Evolutionary conservation across 2,888 invertebrate species (phyloP), one percentile per base, ranked within the genome.

Genomic region (Phyllotreta cruciferae): DNA sequence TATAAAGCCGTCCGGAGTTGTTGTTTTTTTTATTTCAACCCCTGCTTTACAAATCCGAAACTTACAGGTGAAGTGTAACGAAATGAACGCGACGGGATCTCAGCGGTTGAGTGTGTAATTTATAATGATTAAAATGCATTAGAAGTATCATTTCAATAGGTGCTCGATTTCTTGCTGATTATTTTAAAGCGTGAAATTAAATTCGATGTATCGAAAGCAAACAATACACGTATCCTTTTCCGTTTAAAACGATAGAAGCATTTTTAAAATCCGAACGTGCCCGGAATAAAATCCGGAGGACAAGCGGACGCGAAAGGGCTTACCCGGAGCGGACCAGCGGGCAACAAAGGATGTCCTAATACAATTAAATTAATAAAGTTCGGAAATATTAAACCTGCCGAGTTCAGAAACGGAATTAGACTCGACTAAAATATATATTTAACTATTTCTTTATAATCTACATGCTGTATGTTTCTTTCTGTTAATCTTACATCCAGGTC

Each of bases 291-390:
- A 49, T 13, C 3, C 6, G 36, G 36, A 8, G 34, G 9, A 49
- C 34, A 49, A 37, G 36, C 13, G 11, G 13, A 37, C 5, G 38
- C 52, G 34, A 37, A 52, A 14, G 13, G 38, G 8, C 13, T 10
- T 10, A 34, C 47, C 47, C 47, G 34, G 7, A 50, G 13, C 52
- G 52, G 52, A 13, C 13, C 11, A 8, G 50, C 50, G 52, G 52
- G 37, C 13, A 52, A 37, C 13, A 52, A 47, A 37, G 52, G 37
- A 37, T 14, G 34, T 52, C 52, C 38, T 52, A 52, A 52, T 52
- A 52, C 36, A 37, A 9, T 52, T 52, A 36, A 52, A 52, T 52
- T 52, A 52, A 52, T 52, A 52, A 52, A 52, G 37, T 52, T 52
- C 38, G 8, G 52, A 52, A 52, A 37, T 52, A 37, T 14, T 37